Base-by-base conservation (phyloP, 2,113 vertebrate species). In the Sterrhoptilus dennistouni region DNA sequence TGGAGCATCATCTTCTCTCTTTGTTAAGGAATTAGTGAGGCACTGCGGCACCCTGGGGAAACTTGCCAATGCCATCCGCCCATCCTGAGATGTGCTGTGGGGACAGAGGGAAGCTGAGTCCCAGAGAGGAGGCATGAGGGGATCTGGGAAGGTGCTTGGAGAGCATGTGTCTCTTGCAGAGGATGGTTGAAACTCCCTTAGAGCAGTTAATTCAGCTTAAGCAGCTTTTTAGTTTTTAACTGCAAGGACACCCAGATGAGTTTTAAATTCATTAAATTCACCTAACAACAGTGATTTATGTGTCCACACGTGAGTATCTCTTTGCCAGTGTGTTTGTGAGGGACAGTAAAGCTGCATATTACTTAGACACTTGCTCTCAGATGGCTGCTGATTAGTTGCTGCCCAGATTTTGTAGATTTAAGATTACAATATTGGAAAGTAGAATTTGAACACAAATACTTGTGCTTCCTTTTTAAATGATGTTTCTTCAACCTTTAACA, bases 201-300 rank as follows among this genome's bases (percentile, higher is more conserved):
- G 15, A 72, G 38, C 44, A 50, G 63, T 80, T 91, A 61, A n/a
- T 85, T 84, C 45, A 44, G 40, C 27, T 91, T 68, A 82, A 70
- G 36, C 47, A 85, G n/a, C 24, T 35, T 70, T 65, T 76, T 68
- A 29, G 2, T 44, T 94, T 94, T 90, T 74, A 74, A 31, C 40
- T 76, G 14, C 70, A 69, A 53, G 78, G 78, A 66, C 54, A 76
- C 38, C 11, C 6, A 6, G 35, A 76, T 87, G 79, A 60, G 47
- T 79, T 95, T 79, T 91, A 91, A 89, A 90, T 85, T 94, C 1
- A 63, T 94, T 33, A 87, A 79, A 75, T 81, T 61, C 24, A 40
- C n/a, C 45, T 81, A 87, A 31, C 28, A 80, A 47, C 49, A 56
- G 70, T 77, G 77, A 92, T 89, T 71, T 71, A 75, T 64, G 40